Evolutionary conservation across 2,888 invertebrate genomes (phyloP), one percentile per base, ranked within the genome.

Genomic region (Drosophila monieri): DNA sequence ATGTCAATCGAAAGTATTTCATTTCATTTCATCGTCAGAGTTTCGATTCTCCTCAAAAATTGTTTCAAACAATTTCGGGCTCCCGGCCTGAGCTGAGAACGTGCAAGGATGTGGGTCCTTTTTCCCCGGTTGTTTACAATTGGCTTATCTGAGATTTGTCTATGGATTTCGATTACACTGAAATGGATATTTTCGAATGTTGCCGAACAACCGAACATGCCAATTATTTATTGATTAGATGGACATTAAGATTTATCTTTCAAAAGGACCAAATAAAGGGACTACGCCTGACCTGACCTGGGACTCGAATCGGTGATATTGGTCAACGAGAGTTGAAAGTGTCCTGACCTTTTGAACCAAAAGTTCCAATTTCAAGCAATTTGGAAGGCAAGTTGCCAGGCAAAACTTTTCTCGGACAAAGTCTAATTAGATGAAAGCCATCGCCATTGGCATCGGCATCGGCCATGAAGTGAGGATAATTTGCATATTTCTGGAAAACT

Each of bases 181-280:
- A 64, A 64, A 60, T 53, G 35, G 60, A 64, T 65, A 71, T 74
- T 79, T 64, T 59, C 47, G 4, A 27, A 39, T 37, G 46, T 32
- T 35, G 30, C 43, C 27, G 27, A 54, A 23, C 30, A 27, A 32
- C 41, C 43, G 46, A 66, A 72, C 66, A 41, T 49, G 55, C 37
- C 52, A 61, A 76, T 69, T 69, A 69, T 69, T 64, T 69, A 69
- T 69, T 69, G 68, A 69, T 69, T 69, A 72, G 62, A 4, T 49
- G 32, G 62, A 60, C 62, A 69, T 69, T 53, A 60, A 60, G 68
- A 61, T 69, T 61, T 69, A 72, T 61, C 64, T 54, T 46, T 32
- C 21, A n/a, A 35, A 48, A 48, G 23, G 49, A 25, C 30, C 41
- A 53, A 41, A n/a, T 52, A 47, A 39, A 49, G n/a, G 43, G 37